phyloP scores from a whole-genome alignment of 2,888 invertebrate genomes.

The Ormyrus thymus region DNA sequence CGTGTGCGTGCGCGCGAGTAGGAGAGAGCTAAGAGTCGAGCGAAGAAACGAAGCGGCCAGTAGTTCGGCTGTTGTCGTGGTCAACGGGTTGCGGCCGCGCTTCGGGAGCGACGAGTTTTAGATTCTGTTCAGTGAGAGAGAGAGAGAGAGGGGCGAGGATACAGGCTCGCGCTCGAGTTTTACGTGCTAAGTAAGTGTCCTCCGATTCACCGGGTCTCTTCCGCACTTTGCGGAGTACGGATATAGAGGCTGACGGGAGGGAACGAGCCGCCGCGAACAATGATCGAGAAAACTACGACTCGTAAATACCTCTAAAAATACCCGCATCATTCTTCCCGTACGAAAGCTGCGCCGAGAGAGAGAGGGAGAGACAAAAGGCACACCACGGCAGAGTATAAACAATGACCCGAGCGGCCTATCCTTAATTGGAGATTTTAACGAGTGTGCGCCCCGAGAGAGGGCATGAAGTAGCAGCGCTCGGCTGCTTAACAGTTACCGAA shows the following conservation, averaged over 20 bases:
- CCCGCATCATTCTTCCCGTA: too few relatives aligned
- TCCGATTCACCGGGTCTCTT: too few relatives aligned
- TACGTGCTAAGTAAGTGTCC: too few relatives aligned
- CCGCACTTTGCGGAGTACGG: too few relatives aligned
- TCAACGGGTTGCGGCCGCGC: not conserved
- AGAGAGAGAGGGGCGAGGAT: too few relatives aligned
- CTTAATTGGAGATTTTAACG: constrained; percentile 10
- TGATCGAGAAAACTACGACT: too few relatives aligned
- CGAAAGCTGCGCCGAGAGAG: not conserved
- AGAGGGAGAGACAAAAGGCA: not conserved
- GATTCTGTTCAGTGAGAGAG: too few relatives aligned
- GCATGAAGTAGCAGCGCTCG: not conserved
- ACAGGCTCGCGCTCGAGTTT: too few relatives aligned
- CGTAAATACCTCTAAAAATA: too few relatives aligned
- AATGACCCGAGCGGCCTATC: not conserved
- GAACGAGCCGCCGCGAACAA: too few relatives aligned
- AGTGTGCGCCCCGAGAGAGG: not conserved
- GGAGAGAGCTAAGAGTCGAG: not conserved
- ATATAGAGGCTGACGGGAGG: too few relatives aligned
- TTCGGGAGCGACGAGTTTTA: not conserved
- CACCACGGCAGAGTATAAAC: constrained; percentile 1
- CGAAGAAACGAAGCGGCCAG: not conserved
- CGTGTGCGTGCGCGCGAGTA: not conserved
- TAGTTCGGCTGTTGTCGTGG: constrained; percentile 43
- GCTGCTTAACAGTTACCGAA: constrained; percentile 1